Evolutionary conservation across 2,113 vertebrate species (phyloP), one percentile per base, ranked within the genome.

Genomic region (Sinocyclocheilus anshuiensis): DNA sequence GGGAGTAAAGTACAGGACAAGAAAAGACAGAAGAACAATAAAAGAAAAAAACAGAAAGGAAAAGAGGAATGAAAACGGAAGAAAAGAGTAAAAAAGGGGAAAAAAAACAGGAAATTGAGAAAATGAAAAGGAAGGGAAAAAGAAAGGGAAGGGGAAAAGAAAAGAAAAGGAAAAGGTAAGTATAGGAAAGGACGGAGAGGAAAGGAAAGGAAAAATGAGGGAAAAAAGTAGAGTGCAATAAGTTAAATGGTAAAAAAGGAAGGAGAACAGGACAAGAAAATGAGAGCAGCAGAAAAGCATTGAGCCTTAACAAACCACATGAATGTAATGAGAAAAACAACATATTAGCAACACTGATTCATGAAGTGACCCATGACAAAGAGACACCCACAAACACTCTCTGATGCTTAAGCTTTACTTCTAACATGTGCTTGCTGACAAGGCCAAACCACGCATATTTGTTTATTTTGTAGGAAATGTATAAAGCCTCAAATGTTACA

Each of bases 371-470:
- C 36, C 6, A 22, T 24, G 55, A 80, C 57, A 63, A 33, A 75
- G 50, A 74, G 63, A 79, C 45, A 26, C 45, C 65, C 42, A 61
- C 53, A 36, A 22, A 65, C 24, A 18, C 69, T 12, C 0, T 77
- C 55, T 20, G 53, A 55, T 20, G 53, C 53, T 83, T 18, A 50
- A 75, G 84, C 18, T 61, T 89, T 87, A 87, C 55, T 79, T 86
- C 78, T 86, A 91, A 92, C 88, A 67, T 81, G 85, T 82, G 71
- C 89, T 88, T 91, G 65, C 11, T 42, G 29, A 59, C 22, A 81
- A 79, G 87, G 77, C 84, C 89, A 90, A 92, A 90, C 88, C 83
- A 81, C 65, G 63, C 57, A 82, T 71, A 87, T 89, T 87, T 83
- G 75, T 75, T 84, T 89, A 90, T 90, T 90, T 90, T 89, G 90